Evolutionary conservation across 2,888 invertebrate genomes (phyloP).

Genomic region (Phaedon cochleariae): DNA sequence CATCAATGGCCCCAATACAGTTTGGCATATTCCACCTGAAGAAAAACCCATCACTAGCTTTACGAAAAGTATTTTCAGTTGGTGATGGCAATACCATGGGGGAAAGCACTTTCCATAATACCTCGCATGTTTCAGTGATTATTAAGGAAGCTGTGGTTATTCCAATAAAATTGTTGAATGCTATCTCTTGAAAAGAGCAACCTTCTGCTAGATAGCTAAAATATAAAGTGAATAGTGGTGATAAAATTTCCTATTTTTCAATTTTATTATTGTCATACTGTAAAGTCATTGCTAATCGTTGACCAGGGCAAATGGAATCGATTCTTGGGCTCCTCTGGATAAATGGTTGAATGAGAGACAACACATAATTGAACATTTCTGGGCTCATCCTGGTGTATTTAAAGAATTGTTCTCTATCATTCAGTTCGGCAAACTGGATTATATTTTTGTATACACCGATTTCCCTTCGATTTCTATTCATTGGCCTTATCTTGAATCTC

Average conservation of each 20-base stretch:
- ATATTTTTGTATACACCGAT: too few relatives aligned
- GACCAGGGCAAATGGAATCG: too few relatives aligned
- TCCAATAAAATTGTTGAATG: constrained; percentile 35
- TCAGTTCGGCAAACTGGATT: too few relatives aligned
- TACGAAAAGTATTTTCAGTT: constrained; percentile 7
- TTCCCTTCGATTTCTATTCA: too few relatives aligned
- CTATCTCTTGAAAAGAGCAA: constrained; percentile 36
- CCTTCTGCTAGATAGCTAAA: constrained; percentile 37
- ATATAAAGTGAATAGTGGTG: constrained; percentile 12
- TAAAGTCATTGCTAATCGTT: too few relatives aligned
- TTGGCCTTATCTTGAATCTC: too few relatives aligned
- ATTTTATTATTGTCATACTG: too few relatives aligned
- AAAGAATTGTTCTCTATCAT: too few relatives aligned
- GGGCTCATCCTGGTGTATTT: too few relatives aligned
- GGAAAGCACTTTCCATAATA: constrained; percentile 44
- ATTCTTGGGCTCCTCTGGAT: too few relatives aligned
- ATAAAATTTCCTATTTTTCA: not conserved
- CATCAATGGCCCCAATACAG: constrained; percentile 48
- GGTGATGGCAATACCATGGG: constrained; percentile 16
- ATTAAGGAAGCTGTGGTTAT: constrained; percentile 48
- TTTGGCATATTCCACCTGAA: constrained; percentile 41
- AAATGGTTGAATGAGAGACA: too few relatives aligned
- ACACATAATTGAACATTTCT: too few relatives aligned
- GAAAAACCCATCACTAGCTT: constrained; percentile 25
- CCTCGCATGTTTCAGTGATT: constrained; percentile 37